Evolutionary conservation across 2,888 invertebrate species (phyloP).

Genomic region (Sclerodermus sp.): DNA sequence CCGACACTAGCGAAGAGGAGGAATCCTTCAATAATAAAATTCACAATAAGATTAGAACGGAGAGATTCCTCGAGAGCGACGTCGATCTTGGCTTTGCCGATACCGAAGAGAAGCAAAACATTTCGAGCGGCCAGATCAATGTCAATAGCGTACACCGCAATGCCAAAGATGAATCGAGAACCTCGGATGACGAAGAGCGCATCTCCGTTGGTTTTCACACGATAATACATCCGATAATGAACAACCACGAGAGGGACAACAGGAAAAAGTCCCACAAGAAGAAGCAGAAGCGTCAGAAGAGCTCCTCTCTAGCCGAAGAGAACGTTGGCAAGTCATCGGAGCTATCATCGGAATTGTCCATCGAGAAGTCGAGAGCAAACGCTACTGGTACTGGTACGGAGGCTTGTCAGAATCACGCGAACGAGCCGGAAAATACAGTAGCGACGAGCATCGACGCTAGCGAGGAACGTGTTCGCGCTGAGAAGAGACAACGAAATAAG

Average conservation of each 20-base stretch:
- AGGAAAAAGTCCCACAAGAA: conserved; percentile 79
- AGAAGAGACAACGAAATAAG: conserved; percentile 57
- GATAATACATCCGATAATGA: conserved; percentile 39
- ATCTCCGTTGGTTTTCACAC: conserved; percentile 39
- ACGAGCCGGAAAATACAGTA: conserved; percentile 22
- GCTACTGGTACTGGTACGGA: conserved; percentile 25
- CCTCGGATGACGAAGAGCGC: conserved; percentile 53
- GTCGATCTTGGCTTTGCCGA: conserved; percentile 60
- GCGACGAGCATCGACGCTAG: conserved; percentile 36
- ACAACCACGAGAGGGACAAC: conserved; percentile 54
- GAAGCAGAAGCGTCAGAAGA: conserved; percentile 79
- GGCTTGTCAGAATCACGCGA: conserved; percentile 31
- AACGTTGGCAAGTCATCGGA: not conserved
- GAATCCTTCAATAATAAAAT: conserved; percentile 65
- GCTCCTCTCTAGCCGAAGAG: conserved; percentile 56
- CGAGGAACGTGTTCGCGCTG: conserved; percentile 52
- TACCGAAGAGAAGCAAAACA: conserved; percentile 53
- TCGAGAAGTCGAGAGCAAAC: conserved; percentile 12
- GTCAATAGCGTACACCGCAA: conserved; percentile 38
- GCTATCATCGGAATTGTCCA: too few species aligned
- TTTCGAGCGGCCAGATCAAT: conserved; percentile 29
- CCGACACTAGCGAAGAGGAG: conserved; percentile 76
- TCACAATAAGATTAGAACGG: conserved; percentile 62
- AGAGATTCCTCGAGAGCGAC: conserved; percentile 65
- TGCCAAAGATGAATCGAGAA: conserved; percentile 49